Base-by-base conservation (phyloP, 1,140 invertebrate species). In the Drosophila carrolli region DNA sequence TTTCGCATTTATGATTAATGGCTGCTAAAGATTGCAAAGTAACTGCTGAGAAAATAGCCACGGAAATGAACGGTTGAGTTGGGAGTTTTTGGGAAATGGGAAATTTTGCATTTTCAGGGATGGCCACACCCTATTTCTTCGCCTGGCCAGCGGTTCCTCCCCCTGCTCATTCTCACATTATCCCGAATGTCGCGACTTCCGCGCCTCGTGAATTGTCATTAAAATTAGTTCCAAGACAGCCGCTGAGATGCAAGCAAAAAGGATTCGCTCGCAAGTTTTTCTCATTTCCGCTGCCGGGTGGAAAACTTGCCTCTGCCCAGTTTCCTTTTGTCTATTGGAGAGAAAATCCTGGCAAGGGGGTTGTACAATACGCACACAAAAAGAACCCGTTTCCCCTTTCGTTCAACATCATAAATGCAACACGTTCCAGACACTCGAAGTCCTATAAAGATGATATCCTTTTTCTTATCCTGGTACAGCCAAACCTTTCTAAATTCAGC, bases 171-270 rank as follows among this genome's bases (percentile, higher is more conserved):
- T 79, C 62, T 75, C 62, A 75, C 57, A 79, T 59, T 55, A 40
- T 63, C 51, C 59, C 48, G 48, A 48, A 61, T 53, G 72, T 67
- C 67, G 84, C 75, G 75, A 62, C 59, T 62, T 82, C 62, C 67
- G 72, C 62, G 66, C 60, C 70, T 82, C 78, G 54, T 81, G 86
- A 78, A 90, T 90, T 90, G 85, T 90, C 85, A 90, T 90, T 90
- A 90, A 90, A 90, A 90, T 90, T 90, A 90, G 85, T 90, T 90
- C 57, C 82, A 68, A 37, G 61, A 70, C 58, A 56, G 54, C 73
- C 72, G 48, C 27, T 5, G 47, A n/a, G 56, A 38, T 35, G 37
- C 40, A 47, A 48, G 37, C 35, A 37, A 62, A 61, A 63, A 75
- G 50, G 54, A 70, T 81, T 81, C 57, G 58, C 50, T 79, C 62